Base-by-base conservation (phyloP, 2,888 invertebrate species). In the Melieria omissa region DNA sequence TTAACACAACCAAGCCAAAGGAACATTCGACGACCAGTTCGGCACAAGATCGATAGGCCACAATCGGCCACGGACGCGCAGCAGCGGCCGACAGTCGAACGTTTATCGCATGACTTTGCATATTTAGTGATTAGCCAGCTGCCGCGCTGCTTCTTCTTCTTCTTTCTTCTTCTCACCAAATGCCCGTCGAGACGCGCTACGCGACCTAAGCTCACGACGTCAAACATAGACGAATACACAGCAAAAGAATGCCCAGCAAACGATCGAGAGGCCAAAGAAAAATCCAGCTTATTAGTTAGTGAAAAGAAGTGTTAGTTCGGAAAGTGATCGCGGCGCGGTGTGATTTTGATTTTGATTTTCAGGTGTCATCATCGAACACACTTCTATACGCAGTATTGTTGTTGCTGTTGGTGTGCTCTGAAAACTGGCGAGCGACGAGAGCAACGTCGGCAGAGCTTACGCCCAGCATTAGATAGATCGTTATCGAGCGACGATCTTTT, bases 301-400 rank as follows among this genome's bases (percentile, higher is more conserved):
- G 29, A 29, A 29, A 29, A 29, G 29, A 29, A 29, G 29, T 29
- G 29, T 29, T 29, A 29, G 29, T 29, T 29, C 29, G 29, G 29
- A 29, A 29, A 29, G 2, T 2, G 29, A 29, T 29, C 29, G 29
- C 29, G 29, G 29, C 29, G 29, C 29, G 29, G 29, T 29, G 29
- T 29, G 29, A 29, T 29, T 75, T 61, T 77, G 69, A 67, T 79
- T 79, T 75, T 78, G 77, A 80, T 82, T 83, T 81, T 83, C 82
- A 84, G 84, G 83, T 84, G 84, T 84, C 84, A 84, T 84, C 84
- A 82, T 84, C 83, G 29, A 70, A 75, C 82, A 81, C 82, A 76
- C 70, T 72, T 72, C 70, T 65, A 66, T 65, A 66, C 52, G 47
- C 54, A 46, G 58, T 42, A 9, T 47, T 61, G 41, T n/a, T 55